Base-by-base conservation (phyloP, 2,113 vertebrate species). In the Ictalurus punctatus region DNA sequence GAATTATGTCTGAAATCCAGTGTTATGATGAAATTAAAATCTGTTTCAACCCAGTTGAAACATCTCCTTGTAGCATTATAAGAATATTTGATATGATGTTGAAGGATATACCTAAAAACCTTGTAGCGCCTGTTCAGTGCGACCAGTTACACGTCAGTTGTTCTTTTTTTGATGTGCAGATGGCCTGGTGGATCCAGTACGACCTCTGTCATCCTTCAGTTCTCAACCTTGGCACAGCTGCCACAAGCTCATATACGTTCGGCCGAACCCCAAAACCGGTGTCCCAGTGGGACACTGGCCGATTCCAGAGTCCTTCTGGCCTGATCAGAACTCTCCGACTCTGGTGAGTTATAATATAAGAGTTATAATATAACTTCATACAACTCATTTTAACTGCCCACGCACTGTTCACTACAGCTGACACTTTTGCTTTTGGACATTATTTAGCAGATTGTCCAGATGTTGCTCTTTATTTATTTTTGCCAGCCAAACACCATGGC, bases 221-320 rank as follows among this genome's bases (percentile, higher is more conserved):
- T 93, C 95, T 1, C 98, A 98, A 71, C 96, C 96, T 76, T 99
- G 98, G 98, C 97, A 99, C 93, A 98, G 96, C 92, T 99, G 98
- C 95, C 98, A 98, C 93, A 99, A 98, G 93, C 97, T 99, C 90
- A 99, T 99, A 92, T 99, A 99, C 82, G 97, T 99, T 83, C 96
- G 98, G 88, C 98, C 98, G 23, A 99, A 99, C 92, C 98, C 97
- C 88, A 99, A 99, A 96, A 98, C 98, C 0, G 98, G 98, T 6
- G 97, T 99, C 90, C 98, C 98, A 85, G 96, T 99, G 86, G 98
- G 98, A 76, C 98, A 99, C 76, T 99, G 98, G 98, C 98, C 98
- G 89, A 97, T 99, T 91, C 98, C 98, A 63, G 98, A 99, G 92
- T 97, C 98, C 78, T 99, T 99, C 92, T 99, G 98, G 98, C 98